Conservation (phyloP, 1,140 invertebrate species). For the Adoxophyes honmai region DNA sequence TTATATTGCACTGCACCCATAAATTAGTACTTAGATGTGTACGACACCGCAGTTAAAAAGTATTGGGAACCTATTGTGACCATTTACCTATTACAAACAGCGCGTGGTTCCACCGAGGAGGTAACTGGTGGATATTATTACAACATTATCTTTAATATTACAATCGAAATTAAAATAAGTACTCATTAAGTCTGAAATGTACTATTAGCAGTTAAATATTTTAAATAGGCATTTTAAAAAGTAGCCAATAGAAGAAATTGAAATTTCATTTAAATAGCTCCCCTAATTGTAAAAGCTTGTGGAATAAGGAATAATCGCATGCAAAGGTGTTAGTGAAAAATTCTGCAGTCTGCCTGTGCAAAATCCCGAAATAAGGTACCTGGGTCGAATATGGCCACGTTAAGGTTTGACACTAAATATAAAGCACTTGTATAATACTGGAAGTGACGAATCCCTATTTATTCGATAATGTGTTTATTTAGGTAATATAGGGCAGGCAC, state of each 20-base stretch:
- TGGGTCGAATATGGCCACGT: too few species aligned
- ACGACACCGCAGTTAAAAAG: neutral
- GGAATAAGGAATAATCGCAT: slow-evolving; percentile 63
- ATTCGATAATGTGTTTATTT: too few species aligned
- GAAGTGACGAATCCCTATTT: too few species aligned
- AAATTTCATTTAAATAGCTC: slow-evolving; percentile 51
- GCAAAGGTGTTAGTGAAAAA: slow-evolving; percentile 65
- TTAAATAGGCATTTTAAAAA: slow-evolving; percentile 42
- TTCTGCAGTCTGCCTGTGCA: slow-evolving; percentile 43
- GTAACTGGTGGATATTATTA: neutral
- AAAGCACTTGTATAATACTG: too few species aligned
- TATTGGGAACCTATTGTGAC: neutral
- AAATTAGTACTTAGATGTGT: slow-evolving; percentile 13
- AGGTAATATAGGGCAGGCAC: too few species aligned
- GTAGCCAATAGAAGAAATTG: slow-evolving; percentile 58
- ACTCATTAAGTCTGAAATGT: neutral
- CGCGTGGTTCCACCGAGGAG: neutral
- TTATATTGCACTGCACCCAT: slow-evolving; percentile 63
- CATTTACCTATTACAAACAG: slow-evolving; percentile 6
- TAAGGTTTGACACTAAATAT: too few species aligned
- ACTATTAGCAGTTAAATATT: slow-evolving; percentile 31
- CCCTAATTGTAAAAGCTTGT: slow-evolving; percentile 60
- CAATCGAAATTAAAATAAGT: neutral
- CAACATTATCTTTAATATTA: neutral
- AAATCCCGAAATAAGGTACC: slow-evolving; percentile 26